Conservation (phyloP, 2,888 invertebrate genomes). For the Elmis aenea region DNA sequence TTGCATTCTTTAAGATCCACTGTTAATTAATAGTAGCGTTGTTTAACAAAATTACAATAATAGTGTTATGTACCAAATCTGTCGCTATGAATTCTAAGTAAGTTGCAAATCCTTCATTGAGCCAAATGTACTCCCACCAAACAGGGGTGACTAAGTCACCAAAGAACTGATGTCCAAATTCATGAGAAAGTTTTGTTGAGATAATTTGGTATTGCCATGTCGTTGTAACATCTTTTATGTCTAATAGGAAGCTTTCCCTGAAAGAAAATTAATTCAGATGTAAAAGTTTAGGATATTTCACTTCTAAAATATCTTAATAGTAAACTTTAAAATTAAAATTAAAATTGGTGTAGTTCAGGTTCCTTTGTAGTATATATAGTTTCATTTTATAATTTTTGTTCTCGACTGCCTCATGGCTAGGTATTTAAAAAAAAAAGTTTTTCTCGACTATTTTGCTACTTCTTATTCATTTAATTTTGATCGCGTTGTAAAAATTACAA, state of each 20-base stretch:
- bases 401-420: too few species aligned
- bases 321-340: too few species aligned
- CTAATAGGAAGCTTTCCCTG: conserved; percentile 13
- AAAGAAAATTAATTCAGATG: conserved; percentile 1
- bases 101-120: conserved; percentile 52
- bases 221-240: conserved; percentile 2
- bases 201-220: conserved; percentile 20
- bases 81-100: conserved; percentile 46
- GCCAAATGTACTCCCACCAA: conserved; percentile 46
- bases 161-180: conserved; percentile 54
- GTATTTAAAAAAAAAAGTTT: too few species aligned
- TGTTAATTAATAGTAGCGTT: not conserved
- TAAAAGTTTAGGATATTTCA: not conserved
- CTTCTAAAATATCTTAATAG: too few species aligned
- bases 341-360: too few species aligned
- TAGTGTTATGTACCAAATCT: conserved; percentile 20
- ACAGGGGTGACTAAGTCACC: conserved; percentile 43
- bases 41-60: not conserved
- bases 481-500: too few species aligned
- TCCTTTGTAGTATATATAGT: too few species aligned
- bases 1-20: not conserved
- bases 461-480: too few species aligned
- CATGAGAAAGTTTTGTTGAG: conserved; percentile 47
- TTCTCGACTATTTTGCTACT: too few species aligned
- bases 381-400: too few species aligned